A percentile compares a stretch with the other conserved stretches of the same genome.
phyloP scores from a whole-genome alignment of 2,888 invertebrate species.

The Drosophila merina region DNA sequence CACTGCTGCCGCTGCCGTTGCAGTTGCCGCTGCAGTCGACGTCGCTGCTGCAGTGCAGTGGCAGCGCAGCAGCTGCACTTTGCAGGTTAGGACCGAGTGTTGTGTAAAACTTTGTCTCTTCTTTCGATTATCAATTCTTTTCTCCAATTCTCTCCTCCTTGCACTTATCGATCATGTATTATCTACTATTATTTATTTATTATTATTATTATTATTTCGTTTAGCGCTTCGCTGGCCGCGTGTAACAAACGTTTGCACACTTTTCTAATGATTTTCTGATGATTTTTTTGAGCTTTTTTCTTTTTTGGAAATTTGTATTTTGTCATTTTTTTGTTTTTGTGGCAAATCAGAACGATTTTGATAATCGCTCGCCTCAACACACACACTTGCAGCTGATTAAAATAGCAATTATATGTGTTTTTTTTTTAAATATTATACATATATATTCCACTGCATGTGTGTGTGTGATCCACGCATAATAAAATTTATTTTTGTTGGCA shows the following conservation, averaged over 20 bases:
- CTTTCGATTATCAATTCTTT: conserved; percentile 21
- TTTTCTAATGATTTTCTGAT: conserved; percentile 33
- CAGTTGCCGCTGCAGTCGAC: conserved; percentile 44
- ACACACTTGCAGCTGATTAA: conserved; percentile 41
- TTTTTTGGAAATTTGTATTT: conserved; percentile 32
- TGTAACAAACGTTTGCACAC: conserved; percentile 76
- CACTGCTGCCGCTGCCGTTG: conserved; percentile 52
- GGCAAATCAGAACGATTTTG: conserved; percentile 41
- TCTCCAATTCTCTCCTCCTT: not conserved
- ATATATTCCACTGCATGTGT: conserved; percentile 35
- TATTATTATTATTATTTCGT: conserved; percentile 14
- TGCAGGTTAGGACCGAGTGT: conserved; percentile 80
- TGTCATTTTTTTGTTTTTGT: conserved; percentile 18
- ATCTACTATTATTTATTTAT: conserved; percentile 6
- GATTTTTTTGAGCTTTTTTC: conserved; percentile 30
- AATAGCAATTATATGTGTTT: conserved; percentile 32
- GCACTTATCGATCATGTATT: conserved; percentile 29
- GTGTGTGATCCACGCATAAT: conserved; percentile 69
- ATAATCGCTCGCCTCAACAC: conserved; percentile 67
- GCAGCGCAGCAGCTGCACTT: conserved; percentile 49
- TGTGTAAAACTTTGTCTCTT: conserved; percentile 67
- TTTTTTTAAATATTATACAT: conserved; percentile 15
- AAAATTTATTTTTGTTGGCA: conserved; percentile 71
- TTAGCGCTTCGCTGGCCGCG: conserved; percentile 56
- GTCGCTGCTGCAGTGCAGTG: conserved; percentile 38